These are phyloP conservation scores for Brassicogethes aeneus DNA, from an alignment of 2,888 invertebrate genomes.

Conservation along the genomic window DNA sequence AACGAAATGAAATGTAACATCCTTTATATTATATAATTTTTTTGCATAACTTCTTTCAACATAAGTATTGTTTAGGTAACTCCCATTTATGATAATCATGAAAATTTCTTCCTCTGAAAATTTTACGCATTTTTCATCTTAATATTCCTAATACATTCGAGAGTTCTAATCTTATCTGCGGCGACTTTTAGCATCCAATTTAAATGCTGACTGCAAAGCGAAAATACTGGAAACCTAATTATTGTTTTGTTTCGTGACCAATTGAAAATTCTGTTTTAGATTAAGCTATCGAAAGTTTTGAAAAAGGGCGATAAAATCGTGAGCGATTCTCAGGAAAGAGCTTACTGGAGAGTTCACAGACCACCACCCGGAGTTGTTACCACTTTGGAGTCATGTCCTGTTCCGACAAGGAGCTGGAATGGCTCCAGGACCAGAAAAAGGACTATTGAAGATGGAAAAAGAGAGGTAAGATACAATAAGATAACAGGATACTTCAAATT, in stretches of 20 bases:
- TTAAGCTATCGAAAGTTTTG: constrained; percentile 83
- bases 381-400: constrained; percentile 78
- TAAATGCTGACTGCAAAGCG: no score
- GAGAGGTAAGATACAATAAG: constrained; percentile 62
- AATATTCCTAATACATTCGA: no score
- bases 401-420: constrained; percentile 64
- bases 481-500: no score
- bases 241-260: background rate
- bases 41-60: no score
- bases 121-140: no score
- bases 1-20: no score
- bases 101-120: no score
- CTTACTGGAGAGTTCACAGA: constrained; percentile 94
- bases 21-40: no score
- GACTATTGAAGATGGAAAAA: constrained; percentile 66
- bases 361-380: constrained; percentile 85
- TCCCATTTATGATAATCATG: no score
- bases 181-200: no score
- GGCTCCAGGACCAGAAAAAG: constrained; percentile 62
- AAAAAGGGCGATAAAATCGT: constrained; percentile 96
- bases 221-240: background rate
- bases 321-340: constrained; percentile 92
- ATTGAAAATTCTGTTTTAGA: constrained; percentile 41
- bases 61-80: no score
- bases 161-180: no score